Percentiles rank a stretch among this genome's conserved stretches.
These are phyloP conservation scores for Oryctes rhinoceros DNA, from an alignment of 1,140 invertebrate genomes.

Conservation along the genomic window DNA sequence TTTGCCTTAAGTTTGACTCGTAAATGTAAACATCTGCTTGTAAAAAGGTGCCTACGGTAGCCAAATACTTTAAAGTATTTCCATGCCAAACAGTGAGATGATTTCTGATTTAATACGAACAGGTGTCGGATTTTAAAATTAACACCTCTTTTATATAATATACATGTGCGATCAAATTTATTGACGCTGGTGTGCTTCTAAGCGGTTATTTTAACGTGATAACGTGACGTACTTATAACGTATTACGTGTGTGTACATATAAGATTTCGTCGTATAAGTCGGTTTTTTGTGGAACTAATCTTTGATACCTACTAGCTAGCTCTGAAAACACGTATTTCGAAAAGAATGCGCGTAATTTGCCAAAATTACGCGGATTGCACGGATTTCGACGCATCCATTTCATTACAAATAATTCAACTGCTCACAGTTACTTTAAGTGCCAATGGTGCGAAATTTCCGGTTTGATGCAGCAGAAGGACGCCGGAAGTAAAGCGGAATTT, in stretches of 20 bases:
- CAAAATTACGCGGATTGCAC: not conserved
- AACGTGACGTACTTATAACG: not conserved
- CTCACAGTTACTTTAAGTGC: not conserved
- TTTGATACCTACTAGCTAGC: not conserved
- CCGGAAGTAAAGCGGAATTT: not conserved
- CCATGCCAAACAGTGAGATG: no score
- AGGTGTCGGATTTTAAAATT: no score
- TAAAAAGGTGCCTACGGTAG: no score
- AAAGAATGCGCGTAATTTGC: not conserved
- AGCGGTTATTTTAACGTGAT: not conserved
- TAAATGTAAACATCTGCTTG: no score
- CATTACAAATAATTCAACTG: not conserved
- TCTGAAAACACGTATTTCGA: constrained; percentile 1
- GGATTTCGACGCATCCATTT: not conserved
- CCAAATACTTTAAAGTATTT: no score
- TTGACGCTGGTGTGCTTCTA: no score
- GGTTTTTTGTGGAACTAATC: not conserved
- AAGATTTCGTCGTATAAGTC: not conserved
- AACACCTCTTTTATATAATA: constrained; percentile 56
- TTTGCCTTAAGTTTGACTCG: no score
- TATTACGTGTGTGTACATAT: not conserved
- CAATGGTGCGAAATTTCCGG: no score
- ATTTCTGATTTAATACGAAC: no score
- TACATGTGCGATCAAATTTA: no score
- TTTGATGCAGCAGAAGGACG: not conserved